Base-by-base conservation (phyloP, 2,888 invertebrate species). In the Nineta flava region DNA sequence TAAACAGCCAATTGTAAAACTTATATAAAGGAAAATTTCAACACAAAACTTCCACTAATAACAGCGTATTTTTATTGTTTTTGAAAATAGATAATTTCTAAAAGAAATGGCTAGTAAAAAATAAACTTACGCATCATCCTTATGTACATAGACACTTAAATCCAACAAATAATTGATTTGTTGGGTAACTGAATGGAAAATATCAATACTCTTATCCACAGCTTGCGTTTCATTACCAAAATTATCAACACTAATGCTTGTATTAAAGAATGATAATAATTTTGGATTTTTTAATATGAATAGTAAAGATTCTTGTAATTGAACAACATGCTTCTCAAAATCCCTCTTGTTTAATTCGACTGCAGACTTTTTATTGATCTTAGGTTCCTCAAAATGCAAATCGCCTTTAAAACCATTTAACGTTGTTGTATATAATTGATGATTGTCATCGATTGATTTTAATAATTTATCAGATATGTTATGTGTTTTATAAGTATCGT, bases 111-210 rank as follows among this genome's bases (percentile, higher is more conserved):
- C n/a, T n/a, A n/a, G n/a, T 9, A 6, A 9, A 15, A n/a, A 26
- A 9, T 10, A 9, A 21, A 46, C 47, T 35, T 15, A 47, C 47
- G 13, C 35, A 9, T 47, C 17, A 47, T 47, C n/a, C 2, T 35
- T 32, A 7, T 47, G 15, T 9, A 16, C n/a, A 35, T 34, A 17
- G 6, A 47, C 12, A 17, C 47, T 47, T 10, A 47, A 47, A 34
- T 34, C 17, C 21, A 47, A 34, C 3, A 47, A 17, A 26, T 47
- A 35, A 35, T 17, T 47, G 7, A 34, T n/a, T 10, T 47, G 16
- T 16, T 47, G 32, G 9, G 34, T 17, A n/a, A 47, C 9, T 3
- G n/a, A 34, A 9, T 47, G 34, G 34, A 47, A 47, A 47, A 47
- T 32, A 16, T n/a, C 15, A n/a, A 47, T 35, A 9, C 15, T 16